Evolutionary conservation across 1,140 invertebrate species (phyloP).

Genomic region (Planococcus citri): DNA sequence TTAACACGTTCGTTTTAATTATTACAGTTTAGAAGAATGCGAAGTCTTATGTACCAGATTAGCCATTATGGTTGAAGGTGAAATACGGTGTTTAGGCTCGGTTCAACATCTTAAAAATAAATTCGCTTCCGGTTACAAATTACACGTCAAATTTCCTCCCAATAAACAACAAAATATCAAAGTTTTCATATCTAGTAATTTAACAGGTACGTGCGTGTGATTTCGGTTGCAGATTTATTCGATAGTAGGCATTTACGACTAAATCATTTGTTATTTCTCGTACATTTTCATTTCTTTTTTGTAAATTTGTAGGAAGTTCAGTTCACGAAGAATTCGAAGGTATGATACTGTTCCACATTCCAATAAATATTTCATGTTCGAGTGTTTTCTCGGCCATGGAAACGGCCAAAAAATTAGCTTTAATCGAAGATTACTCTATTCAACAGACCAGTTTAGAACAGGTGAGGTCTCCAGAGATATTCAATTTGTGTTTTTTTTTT

Average conservation of each 20-base stretch:
- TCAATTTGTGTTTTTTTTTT: not conserved
- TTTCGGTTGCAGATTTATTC: not conserved
- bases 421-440: conserved; percentile 30
- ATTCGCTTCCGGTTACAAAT: conserved; percentile 63
- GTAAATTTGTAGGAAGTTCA: conserved; percentile 17
- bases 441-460: conserved; percentile 30
- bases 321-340: conserved; percentile 26
- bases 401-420: conserved; percentile 27
- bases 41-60: conserved; percentile 45
- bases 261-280: not conserved
- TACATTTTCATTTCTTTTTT: conserved; percentile 14
- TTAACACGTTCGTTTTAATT: conserved; percentile 12
- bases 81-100: conserved; percentile 49
- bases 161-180: conserved; percentile 14
- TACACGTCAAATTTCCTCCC: conserved; percentile 41
- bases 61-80: conserved; percentile 49
- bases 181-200: not conserved
- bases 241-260: too few relatives aligned
- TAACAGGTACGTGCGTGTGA: not conserved
- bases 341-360: conserved; percentile 27
- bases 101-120: conserved; percentile 57
- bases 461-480: conserved; percentile 21
- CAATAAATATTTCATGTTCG: conserved; percentile 26
- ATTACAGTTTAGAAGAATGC: conserved; percentile 60
- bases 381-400: conserved; percentile 29